A percentile compares a stretch with the other conserved stretches of the same genome.
phyloP scores from a whole-genome alignment of 2,888 invertebrate genomes.

The Therioaphis trifolii region DNA sequence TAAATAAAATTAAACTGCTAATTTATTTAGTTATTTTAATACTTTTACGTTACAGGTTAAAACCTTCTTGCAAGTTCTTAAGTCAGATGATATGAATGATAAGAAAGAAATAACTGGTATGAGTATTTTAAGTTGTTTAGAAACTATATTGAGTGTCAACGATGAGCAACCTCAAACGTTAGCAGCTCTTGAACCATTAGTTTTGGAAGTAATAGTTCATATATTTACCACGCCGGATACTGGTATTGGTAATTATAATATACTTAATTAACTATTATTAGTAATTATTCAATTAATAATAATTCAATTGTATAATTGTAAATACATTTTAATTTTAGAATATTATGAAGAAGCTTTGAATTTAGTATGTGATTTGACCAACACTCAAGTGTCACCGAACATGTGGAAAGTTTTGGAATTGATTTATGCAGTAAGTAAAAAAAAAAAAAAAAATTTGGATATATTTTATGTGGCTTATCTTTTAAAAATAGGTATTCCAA shows the following conservation, averaged over 20 bases:
- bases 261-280: too few relatives aligned
- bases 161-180: conserved; percentile 87
- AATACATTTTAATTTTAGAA: conserved; percentile 73
- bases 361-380: conserved; percentile 90
- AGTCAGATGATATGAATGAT: conserved; percentile 88
- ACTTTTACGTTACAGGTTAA: conserved; percentile 74
- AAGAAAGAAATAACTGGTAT: conserved; percentile 97
- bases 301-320: neutral
- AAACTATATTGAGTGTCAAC: conserved; percentile 93
- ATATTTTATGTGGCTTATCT: neutral
- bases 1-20: too few relatives aligned
- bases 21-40: too few relatives aligned
- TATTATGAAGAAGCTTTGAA: conserved; percentile 98
- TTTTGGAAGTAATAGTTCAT: conserved; percentile 75
- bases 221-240: conserved; percentile 54
- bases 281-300: neutral
- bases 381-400: conserved; percentile 86
- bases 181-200: conserved; percentile 88
- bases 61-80: conserved; percentile 80
- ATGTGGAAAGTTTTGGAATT: conserved; percentile 97
- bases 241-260: conserved; percentile 37
- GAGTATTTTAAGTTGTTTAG: conserved; percentile 95
- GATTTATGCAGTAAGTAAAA: conserved; percentile 77
- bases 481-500: conserved; percentile 78
- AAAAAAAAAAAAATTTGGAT: neutral